Conservation (phyloP, 1,140 invertebrate species). For the Aphaenogaster rudis region DNA sequence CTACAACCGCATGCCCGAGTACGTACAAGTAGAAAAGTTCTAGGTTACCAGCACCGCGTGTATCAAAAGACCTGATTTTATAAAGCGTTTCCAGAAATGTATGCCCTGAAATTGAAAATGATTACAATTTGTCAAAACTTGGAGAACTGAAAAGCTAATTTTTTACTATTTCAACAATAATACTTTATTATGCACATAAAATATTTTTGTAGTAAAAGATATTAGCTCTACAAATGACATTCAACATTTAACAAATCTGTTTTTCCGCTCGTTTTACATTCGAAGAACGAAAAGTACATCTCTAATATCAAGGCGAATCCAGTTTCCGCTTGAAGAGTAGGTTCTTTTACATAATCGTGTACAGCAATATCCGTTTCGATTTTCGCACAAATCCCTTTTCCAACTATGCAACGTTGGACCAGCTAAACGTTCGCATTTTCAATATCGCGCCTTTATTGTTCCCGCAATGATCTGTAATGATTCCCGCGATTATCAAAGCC, state of each 20-base stretch:
- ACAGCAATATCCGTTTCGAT: neutral
- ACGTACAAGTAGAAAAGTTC: conserved; percentile 68
- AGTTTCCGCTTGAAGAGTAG: neutral
- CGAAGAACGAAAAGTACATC: neutral
- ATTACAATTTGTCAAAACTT: neutral
- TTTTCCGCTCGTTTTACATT: neutral
- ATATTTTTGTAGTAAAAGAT: neutral
- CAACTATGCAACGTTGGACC: conserved; percentile 38
- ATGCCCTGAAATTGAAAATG: neutral
- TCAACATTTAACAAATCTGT: neutral
- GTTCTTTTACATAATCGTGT: neutral
- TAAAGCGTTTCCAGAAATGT: neutral
- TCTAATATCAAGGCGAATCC: neutral
- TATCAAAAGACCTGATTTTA: neutral
- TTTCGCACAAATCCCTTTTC: conserved; percentile 35
- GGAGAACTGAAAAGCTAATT: neutral
- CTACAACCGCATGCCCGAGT: conserved; percentile 29
- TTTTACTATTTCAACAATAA: neutral
- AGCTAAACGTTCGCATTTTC: conserved; percentile 40
- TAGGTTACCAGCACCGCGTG: neutral
- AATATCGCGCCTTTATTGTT: neutral
- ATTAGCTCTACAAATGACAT: neutral
- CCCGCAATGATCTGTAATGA: neutral
- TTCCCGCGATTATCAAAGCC: neutral
- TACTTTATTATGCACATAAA: too few relatives aligned